phyloP scores from a whole-genome alignment of 2,888 invertebrate species.

The Boloria selene region DNA sequence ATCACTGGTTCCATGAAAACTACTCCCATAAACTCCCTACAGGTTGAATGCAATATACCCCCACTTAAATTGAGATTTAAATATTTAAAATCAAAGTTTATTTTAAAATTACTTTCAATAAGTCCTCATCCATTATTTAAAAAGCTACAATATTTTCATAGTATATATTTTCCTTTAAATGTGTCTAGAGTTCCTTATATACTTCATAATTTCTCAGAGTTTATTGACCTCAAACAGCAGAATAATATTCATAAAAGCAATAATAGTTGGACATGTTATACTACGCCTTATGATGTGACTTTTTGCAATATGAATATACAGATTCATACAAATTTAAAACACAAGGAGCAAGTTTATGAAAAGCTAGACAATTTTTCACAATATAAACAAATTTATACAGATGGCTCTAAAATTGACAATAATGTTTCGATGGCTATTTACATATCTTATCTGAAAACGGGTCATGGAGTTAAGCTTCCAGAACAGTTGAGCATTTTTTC shows the following conservation, averaged over 20 bases:
- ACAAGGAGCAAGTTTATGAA: conserved; percentile 24
- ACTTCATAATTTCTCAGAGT: background rate
- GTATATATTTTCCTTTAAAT: conserved; percentile 3
- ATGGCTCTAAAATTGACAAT: conserved; percentile 26
- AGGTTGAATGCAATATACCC: conserved; percentile 32
- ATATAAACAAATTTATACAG: conserved; percentile 25
- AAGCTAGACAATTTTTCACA: conserved; percentile 6
- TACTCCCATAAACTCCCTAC: conserved; percentile 31
- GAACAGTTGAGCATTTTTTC: conserved; percentile 21
- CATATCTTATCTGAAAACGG: conserved; percentile 13
- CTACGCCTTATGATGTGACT: background rate
- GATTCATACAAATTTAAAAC: conserved; percentile 10
- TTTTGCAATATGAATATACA: conserved; percentile 10
- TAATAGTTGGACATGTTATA: conserved; percentile 2
- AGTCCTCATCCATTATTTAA: conserved; percentile 9
- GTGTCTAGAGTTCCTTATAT: background rate
- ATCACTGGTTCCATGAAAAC: conserved; percentile 33
- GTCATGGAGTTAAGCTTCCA: conserved; percentile 12
- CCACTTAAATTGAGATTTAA: conserved; percentile 28
- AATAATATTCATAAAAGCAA: conserved; percentile 1
- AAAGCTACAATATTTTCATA: conserved; percentile 3
- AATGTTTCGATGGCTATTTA: conserved; percentile 25
- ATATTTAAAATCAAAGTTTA: conserved; percentile 24
- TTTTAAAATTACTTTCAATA: conserved; percentile 25
- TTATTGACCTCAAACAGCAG: conserved; percentile 1